Evolutionary conservation across 2,888 invertebrate genomes (phyloP), one percentile per base, ranked within the genome.

Genomic region (Platerodrilus igneus): DNA sequence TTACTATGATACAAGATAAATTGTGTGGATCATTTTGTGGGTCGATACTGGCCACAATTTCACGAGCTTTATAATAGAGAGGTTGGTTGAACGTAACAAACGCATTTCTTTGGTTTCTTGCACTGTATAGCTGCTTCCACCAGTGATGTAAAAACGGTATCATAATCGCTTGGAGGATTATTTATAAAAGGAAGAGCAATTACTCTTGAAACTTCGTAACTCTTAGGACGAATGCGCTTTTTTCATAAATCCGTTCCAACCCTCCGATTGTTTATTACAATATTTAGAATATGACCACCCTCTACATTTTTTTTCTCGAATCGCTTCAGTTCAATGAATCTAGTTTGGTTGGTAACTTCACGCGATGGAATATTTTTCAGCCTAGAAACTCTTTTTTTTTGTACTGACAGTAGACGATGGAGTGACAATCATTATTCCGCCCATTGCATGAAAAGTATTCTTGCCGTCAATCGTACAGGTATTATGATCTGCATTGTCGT

Each of bases 401-500:
- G 33, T 48, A 23, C 18, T 31, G 19, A 37, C 25, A 37, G 31
- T 37, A 19, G 42, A 41, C 33, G 46, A 25, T 30, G 55, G 55
- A 29, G 51, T 56, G 20, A 54, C 47, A 30, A 45, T 38, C 45
- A 45, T 47, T 20, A 61, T 58, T 30, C 55, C 52, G 33, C 57
- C 56, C 58, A 57, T 54, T 11, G 44, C 48, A 37, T 57, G 56
- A 33, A 57, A 52, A 23, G 57, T 58, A 46, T 47, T 45, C 21
- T 47, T 40, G 15, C 57, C 57, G 34, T 53, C 53, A 21, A 57
- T 45, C 22, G 55, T 58, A 29, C 40, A 39, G 14, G 50, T 52
- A 44, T 60, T 60, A 44, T 51, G 46, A 49, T 59, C 59, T 1
- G 59, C 57, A 49, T 62, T 61, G 41, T 62, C 58, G 48, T 33